These are phyloP conservation scores for Oscheius sp. DNA, from an alignment of 2,888 invertebrate species.

Conservation along the genomic window DNA sequence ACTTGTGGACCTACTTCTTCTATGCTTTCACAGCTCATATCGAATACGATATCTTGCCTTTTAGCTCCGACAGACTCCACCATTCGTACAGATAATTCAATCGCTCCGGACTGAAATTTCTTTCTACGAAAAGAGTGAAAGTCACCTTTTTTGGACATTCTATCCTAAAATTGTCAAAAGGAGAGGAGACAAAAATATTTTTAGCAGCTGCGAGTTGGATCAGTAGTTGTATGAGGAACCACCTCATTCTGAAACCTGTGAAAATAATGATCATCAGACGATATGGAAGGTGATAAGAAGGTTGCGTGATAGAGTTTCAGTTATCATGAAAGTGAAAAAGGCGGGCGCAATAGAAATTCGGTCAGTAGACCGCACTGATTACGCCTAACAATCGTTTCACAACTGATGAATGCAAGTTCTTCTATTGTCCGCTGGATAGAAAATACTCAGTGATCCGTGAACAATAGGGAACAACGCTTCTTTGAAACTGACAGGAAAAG, in stretches of 20 bases:
- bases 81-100: slow-evolving; percentile 62
- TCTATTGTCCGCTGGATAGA: neutral
- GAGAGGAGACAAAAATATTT: slow-evolving; percentile 64
- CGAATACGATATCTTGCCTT: slow-evolving; percentile 68
- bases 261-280: neutral
- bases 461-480: neutral
- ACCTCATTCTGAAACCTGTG: slow-evolving; percentile 10
- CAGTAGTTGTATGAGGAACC: slow-evolving; percentile 13
- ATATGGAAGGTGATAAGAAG: slow-evolving; percentile 11
- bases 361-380: slow-evolving; percentile 30
- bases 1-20: slow-evolving; percentile 46
- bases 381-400: slow-evolving; percentile 17
- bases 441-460: neutral
- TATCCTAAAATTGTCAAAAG: slow-evolving; percentile 69
- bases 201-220: slow-evolving; percentile 25
- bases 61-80: slow-evolving; percentile 68
- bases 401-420: neutral
- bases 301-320: slow-evolving; percentile 23
- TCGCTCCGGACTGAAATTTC: slow-evolving; percentile 45
- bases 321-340: slow-evolving; percentile 31
- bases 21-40: slow-evolving; percentile 64
- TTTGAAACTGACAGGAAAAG: neutral
- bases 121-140: slow-evolving; percentile 12
- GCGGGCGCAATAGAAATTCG: slow-evolving; percentile 24
- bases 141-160: slow-evolving; percentile 68